Evolutionary conservation across 2,797 vertebrate species (phyloP), one percentile per base, ranked within the genome.

Genomic region (Malurus splendens): DNA sequence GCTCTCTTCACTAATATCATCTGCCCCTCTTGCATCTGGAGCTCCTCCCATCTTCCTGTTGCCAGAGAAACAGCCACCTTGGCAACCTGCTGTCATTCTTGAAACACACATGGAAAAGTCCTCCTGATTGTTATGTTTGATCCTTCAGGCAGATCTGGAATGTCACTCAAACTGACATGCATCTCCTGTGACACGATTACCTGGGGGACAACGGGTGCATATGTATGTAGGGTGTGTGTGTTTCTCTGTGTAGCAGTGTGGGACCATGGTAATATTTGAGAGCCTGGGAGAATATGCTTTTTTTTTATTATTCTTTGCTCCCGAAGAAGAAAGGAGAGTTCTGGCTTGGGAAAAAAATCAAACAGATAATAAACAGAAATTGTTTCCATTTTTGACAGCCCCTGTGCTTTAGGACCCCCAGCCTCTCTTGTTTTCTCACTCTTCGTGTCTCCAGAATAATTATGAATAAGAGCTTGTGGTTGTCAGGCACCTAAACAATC

Each of bases 21-120:
- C 93, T 93, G 88, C 88, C 93, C 89, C 89, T 95, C 84, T 84
- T 82, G 39, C 16, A 82, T 89, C 89, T 25, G 5, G 88, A 62
- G 92, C 95, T 96, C 95, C 95, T 96, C 96, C 96, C 95, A 96
- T 94, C 93, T 96, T 96, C 90, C 92, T 94, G 97, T 97, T 97
- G 95, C 96, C 96, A 96, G 93, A 97, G 97, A 96, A 97, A 97
- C 96, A 90, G 96, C 94, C 96, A 97, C 96, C 96, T 96, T 97
- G 95, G 96, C 96, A 97, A 97, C 96, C 87, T 96, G 95, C 96
- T 93, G 86, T 96, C 96, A 96, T 96, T 94, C 94, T 94, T 96
- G 89, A 95, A 96, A 96, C 94, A 93, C 48, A 93, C 74, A 86
- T 93, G 92, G 90, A 92, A 95, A 95, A 95, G 94, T 89, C 93